Evolutionary conservation across 2,888 invertebrate species (phyloP).

Genomic region (Tipula helvola): DNA sequence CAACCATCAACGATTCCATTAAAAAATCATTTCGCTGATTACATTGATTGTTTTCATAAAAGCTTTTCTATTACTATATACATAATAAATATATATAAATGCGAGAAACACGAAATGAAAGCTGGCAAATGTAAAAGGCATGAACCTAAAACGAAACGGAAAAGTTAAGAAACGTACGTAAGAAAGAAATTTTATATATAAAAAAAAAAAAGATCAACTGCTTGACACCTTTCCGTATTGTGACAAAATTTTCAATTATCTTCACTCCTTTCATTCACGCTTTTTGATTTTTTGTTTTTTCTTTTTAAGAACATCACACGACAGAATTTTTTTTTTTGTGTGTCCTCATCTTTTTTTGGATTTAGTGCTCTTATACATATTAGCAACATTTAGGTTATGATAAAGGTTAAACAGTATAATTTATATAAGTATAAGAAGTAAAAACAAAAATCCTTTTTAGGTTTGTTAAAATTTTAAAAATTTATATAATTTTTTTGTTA

Average conservation of each 20-base stretch:
- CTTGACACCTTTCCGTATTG: background rate
- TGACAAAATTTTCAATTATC: slow-evolving; percentile 4
- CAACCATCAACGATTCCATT: background rate
- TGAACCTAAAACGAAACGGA: background rate
- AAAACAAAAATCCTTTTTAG: background rate
- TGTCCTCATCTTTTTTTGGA: background rate
- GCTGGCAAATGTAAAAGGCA: background rate
- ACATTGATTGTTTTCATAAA: background rate
- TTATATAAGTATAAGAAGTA: background rate
- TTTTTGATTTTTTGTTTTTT: background rate
- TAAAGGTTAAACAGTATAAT: background rate
- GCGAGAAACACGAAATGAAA: background rate
- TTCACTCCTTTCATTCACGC: background rate
- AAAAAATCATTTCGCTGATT: background rate
- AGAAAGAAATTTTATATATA: background rate
- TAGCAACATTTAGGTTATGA: background rate
- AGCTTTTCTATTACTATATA: background rate
- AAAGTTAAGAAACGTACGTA: background rate
- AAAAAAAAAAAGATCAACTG: background rate
- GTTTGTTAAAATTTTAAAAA: background rate
- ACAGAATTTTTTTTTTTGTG: background rate
- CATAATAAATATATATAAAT: background rate
- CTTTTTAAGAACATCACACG: background rate
- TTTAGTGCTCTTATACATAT: background rate
- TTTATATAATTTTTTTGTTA: background rate